Conservation (phyloP, 2,113 vertebrate genomes). For the Boleophthalmus pectinirostris region DNA sequence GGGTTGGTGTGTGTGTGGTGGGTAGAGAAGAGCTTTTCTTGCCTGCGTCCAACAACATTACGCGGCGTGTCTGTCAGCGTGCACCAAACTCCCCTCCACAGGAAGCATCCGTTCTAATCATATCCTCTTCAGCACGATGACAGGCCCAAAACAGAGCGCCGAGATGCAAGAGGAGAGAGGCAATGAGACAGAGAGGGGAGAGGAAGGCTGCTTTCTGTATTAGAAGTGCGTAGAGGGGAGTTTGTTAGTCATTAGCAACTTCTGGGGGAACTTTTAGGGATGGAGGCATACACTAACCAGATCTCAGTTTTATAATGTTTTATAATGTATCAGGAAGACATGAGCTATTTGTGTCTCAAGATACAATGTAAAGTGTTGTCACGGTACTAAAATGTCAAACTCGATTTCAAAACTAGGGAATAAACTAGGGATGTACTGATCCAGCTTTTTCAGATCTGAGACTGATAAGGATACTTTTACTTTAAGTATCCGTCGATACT, state of each 20-base stretch:
- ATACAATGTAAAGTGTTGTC: too few species aligned
- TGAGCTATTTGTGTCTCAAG: too few species aligned
- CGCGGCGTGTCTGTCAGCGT: constrained; percentile 61
- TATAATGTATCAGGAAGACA: too few species aligned
- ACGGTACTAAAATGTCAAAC: too few species aligned
- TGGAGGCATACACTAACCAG: too few species aligned
- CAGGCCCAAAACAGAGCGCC: constrained; percentile 28
- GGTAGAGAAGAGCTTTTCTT: constrained; percentile 54
- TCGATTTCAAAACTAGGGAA: too few species aligned
- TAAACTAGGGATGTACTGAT: too few species aligned
- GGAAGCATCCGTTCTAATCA: constrained; percentile 66
- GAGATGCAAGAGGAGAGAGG: constrained; percentile 13
- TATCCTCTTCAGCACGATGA: constrained; percentile 30
- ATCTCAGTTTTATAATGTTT: too few species aligned
- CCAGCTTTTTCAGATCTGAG: too few species aligned
- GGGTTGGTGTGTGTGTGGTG: constrained; percentile 24
- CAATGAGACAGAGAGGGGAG: neutral
- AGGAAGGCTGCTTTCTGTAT: constrained; percentile 20
- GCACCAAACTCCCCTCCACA: constrained; percentile 45
- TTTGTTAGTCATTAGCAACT: neutral
- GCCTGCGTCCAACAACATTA: constrained; percentile 63
- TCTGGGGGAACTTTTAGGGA: neutral
- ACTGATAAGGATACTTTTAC: too few species aligned
- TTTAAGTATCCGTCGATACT: too few species aligned
- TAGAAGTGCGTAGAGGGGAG: neutral